Evolutionary conservation across 2,888 invertebrate species (phyloP).

Genomic region (Gerosis bhagava): DNA sequence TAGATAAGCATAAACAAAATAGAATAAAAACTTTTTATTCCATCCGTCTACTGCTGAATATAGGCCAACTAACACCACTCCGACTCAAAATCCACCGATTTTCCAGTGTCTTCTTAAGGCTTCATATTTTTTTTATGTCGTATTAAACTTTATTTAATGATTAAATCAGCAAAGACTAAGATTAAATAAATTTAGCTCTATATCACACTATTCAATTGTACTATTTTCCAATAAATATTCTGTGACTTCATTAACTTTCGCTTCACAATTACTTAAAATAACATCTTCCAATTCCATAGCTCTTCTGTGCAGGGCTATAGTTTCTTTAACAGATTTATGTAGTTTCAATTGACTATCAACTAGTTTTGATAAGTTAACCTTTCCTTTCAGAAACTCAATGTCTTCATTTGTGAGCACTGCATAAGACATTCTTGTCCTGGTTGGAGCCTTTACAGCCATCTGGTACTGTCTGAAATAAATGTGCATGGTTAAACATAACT

Average conservation of each 20-base stretch:
- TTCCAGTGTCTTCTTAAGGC: too few relatives aligned
- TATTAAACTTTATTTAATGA: too few relatives aligned
- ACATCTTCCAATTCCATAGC: constrained; percentile 56
- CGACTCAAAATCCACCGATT: too few relatives aligned
- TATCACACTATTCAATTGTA: constrained; percentile 52
- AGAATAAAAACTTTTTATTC: too few relatives aligned
- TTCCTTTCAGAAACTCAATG: constrained; percentile 65
- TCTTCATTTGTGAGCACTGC: constrained; percentile 65
- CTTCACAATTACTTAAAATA: constrained; percentile 53
- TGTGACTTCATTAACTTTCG: constrained; percentile 54
- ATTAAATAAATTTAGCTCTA: too few relatives aligned
- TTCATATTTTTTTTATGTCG: too few relatives aligned
- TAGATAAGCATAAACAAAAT: too few relatives aligned
- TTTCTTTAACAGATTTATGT: constrained; percentile 55
- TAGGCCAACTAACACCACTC: too few relatives aligned
- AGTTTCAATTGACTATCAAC: constrained; percentile 58
- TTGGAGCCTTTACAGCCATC: constrained; percentile 52
- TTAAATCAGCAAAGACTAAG: too few relatives aligned
- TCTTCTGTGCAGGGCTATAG: constrained; percentile 49
- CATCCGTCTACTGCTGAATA: too few relatives aligned
- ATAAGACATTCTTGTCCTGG: constrained; percentile 58
- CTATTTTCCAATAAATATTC: constrained; percentile 66
- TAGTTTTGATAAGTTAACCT: constrained; percentile 61
- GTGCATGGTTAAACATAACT: too few relatives aligned
- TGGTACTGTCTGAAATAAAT: constrained; percentile 57